Evolutionary conservation across 2,888 invertebrate genomes (phyloP).

Genomic region (Agonopterix alstromeriana): DNA sequence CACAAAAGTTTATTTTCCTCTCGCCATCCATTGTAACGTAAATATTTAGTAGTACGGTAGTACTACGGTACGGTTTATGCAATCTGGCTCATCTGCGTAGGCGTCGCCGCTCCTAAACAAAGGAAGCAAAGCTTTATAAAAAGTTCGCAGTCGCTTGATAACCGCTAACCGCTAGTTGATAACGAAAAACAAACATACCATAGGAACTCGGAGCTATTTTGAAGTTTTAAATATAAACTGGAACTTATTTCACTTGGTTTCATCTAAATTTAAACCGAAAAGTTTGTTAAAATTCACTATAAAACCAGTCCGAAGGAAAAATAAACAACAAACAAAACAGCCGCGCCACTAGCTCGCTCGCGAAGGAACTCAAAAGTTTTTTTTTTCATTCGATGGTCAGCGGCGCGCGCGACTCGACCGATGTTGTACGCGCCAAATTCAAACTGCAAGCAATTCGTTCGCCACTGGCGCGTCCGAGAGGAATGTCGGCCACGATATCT

Average conservation of each 20-base stretch:
- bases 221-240: background rate
- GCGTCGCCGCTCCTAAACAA: slow-evolving; percentile 65
- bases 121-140: slow-evolving; percentile 58
- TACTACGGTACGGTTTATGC: slow-evolving; percentile 44
- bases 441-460: slow-evolving; percentile 32
- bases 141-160: slow-evolving; percentile 52
- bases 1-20: slow-evolving; percentile 56
- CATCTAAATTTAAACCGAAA: slow-evolving; percentile 1
- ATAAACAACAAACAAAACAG: slow-evolving; percentile 6
- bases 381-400: slow-evolving; percentile 5
- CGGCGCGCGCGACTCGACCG: slow-evolving; percentile 45
- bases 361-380: background rate
- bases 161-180: slow-evolving; percentile 23
- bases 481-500: slow-evolving; percentile 10
- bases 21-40: slow-evolving; percentile 54
- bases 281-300: slow-evolving; percentile 1
- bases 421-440: slow-evolving; percentile 62
- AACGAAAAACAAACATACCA: slow-evolving; percentile 46
- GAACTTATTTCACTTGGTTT: slow-evolving; percentile 3
- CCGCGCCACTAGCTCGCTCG: background rate
- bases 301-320: slow-evolving; percentile 3
- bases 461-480: slow-evolving; percentile 15
- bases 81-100: slow-evolving; percentile 33
- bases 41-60: slow-evolving; percentile 10
- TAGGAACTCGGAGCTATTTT: slow-evolving; percentile 9